Conservation (phyloP, 2,797 vertebrate species). For the Brotula barbata region DNA sequence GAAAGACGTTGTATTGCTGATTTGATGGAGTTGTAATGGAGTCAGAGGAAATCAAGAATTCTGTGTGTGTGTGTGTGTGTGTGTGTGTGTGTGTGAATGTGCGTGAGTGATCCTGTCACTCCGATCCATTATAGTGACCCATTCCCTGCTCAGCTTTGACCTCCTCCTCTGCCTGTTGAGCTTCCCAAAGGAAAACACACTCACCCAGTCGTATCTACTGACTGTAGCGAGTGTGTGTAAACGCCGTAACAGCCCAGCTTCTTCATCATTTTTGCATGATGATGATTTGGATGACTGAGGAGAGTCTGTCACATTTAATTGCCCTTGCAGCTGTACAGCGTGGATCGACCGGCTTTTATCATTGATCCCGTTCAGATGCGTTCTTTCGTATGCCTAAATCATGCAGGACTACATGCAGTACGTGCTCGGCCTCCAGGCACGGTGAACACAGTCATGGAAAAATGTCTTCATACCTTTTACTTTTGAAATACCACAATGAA, state of each 20-base stretch:
- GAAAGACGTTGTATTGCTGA: background rate
- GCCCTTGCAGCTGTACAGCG: constrained; percentile 10
- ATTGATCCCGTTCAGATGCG: constrained; percentile 39
- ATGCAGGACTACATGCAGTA: constrained; percentile 66
- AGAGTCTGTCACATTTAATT: constrained; percentile 25
- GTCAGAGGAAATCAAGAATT: background rate
- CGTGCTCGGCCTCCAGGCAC: too few relatives aligned
- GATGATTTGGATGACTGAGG: too few relatives aligned
- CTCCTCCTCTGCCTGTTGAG: constrained; percentile 39
- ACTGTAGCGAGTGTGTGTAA: too few relatives aligned
- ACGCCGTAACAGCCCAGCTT: too few relatives aligned
- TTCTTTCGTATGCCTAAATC: constrained; percentile 77
- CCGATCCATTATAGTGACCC: background rate
- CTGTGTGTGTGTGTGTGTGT: too few relatives aligned
- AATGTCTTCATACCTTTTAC: too few relatives aligned
- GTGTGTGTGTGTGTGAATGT: constrained; percentile 2
- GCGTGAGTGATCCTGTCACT: constrained; percentile 5
- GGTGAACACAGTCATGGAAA: too few relatives aligned
- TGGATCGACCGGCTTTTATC: constrained; percentile 37
- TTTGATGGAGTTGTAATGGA: background rate
- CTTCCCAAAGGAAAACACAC: constrained; percentile 55
- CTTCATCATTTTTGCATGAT: too few relatives aligned
- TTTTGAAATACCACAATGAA: too few relatives aligned
- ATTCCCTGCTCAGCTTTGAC: constrained; percentile 48
- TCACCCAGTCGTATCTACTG: background rate